phyloP scores from a whole-genome alignment of 2,113 vertebrate species.

The Centropus bengalensis region DNA sequence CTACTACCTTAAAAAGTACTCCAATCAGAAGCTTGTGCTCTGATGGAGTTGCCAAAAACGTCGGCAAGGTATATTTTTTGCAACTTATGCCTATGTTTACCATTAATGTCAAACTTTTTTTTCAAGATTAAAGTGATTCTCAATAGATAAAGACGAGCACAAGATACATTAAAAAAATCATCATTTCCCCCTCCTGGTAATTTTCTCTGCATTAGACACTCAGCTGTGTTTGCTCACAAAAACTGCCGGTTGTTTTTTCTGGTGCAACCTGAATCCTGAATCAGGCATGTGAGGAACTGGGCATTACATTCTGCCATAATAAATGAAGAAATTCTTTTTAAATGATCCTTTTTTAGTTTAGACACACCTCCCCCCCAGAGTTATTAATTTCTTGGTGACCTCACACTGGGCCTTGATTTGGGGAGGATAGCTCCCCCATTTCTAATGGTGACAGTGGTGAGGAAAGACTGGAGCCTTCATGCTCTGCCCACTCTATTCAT shows the following conservation, averaged over 20 bases:
- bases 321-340: not conserved
- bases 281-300: not conserved
- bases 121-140: not conserved
- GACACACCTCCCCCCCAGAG: not conserved
- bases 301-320: not conserved
- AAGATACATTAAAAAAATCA: not conserved
- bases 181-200: not conserved
- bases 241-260: not conserved
- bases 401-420: not conserved
- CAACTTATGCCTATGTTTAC: not conserved
- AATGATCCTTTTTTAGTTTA: not conserved
- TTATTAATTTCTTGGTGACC: not conserved
- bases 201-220: not conserved
- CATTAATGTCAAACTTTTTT: not conserved
- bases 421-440: not conserved
- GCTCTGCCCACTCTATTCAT: not conserved
- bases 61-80: not conserved
- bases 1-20: not conserved
- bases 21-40: not conserved
- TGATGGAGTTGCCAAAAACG: not conserved
- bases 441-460: rapidly evolving
- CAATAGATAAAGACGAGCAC: not conserved
- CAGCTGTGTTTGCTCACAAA: not conserved
- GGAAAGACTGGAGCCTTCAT: not conserved
- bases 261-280: not conserved